These are phyloP conservation scores for Danio albolineatus DNA, from an alignment of 2,797 vertebrate species.

Conservation along the genomic window DNA sequence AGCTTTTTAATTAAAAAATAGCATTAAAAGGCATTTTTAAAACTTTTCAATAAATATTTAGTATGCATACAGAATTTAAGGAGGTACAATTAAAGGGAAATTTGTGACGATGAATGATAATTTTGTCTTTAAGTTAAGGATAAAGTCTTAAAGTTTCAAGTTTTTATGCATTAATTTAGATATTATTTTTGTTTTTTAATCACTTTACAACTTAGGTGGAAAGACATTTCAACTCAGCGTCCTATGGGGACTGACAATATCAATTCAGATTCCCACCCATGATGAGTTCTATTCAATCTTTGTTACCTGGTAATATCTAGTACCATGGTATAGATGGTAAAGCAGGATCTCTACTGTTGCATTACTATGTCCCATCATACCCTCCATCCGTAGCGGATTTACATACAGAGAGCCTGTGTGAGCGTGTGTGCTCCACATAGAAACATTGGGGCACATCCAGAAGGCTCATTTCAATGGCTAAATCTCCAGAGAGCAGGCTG, in stretches of 20 bases:
- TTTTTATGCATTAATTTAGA: neutral
- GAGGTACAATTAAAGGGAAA: neutral
- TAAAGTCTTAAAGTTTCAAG: neutral
- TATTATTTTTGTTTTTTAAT: neutral
- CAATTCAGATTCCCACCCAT: neutral
- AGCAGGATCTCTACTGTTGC: neutral
- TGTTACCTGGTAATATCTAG: neutral
- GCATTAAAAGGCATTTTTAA: no score
- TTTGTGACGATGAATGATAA: no score
- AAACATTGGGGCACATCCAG: constrained; percentile 51
- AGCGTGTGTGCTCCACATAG: constrained; percentile 55
- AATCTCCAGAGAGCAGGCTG: constrained; percentile 63
- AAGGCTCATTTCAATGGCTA: constrained; percentile 69
- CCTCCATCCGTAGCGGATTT: constrained; percentile 53
- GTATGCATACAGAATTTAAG: neutral
- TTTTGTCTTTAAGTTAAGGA: no score
- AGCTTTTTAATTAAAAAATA: no score
- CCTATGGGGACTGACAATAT: neutral
- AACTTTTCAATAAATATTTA: neutral
- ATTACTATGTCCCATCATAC: constrained; percentile 10
- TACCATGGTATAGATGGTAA: neutral
- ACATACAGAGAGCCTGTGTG: constrained; percentile 52
- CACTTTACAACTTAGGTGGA: neutral
- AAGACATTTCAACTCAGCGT: neutral
- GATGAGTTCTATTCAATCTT: neutral